Base-by-base conservation (phyloP, 2,888 invertebrate genomes). In the Drymonia ruficornis region DNA sequence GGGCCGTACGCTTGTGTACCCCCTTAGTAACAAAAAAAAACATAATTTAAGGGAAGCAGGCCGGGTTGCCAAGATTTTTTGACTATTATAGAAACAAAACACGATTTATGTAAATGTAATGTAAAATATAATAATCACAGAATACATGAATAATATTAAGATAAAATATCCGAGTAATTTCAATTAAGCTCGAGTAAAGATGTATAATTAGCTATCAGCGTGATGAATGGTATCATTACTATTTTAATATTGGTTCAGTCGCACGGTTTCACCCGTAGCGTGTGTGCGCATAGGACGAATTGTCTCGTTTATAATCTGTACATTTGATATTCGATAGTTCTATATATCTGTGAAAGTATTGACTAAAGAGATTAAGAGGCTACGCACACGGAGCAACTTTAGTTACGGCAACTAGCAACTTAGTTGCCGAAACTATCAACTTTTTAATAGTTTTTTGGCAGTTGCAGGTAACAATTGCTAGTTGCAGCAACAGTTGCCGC, bases 211-310 rank as follows among this genome's bases (percentile, higher is more conserved):
- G 55, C 55, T 64, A 38, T 66, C 60, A 50, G 56, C 60, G 61
- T 72, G 76, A 78, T 71, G 61, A 71, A 76, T 74, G 50, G 45
- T 53, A 60, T 67, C 53, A 68, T 72, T 69, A 64, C 47, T 45
- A 51, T 64, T 68, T 69, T 61, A 70, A 71, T 70, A 64, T 45
- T 2, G 28, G n/a, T 28, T 28, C 2, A 45, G 45, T 45, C 45
- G 45, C 28, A 45, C 28, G 45, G 28, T 45, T 45, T 45, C 45
- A 45, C 28, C 4, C 11, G 42, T 44, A 23, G 43, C 13, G 45
- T 23, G 45, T 23, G 28, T 28, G 45, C 45, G 45, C 28, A n/a
- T 28, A 1, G 1, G 23, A 28, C 28, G 28, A 44, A 44, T 13
- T 45, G 45, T 45, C 36, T 13, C 36, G 3, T 36, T 36, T 36